phyloP scores from a whole-genome alignment of 1,140 invertebrate species.

The Sarcophaga bullata region DNA sequence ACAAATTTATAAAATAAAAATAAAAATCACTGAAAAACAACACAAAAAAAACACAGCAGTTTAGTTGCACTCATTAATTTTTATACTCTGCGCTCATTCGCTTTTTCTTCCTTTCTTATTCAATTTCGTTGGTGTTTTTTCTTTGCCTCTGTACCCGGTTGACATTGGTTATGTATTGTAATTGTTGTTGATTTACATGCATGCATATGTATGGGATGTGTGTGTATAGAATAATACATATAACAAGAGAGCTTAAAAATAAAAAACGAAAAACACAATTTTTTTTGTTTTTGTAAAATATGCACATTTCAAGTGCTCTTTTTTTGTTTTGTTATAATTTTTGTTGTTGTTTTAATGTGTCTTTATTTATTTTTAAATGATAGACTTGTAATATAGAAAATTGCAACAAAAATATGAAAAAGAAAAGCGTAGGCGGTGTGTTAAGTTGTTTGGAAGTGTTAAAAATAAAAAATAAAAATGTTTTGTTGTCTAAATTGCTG shows the following conservation, averaged over 20 bases:
- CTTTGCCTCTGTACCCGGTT: not conserved
- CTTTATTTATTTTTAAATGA: not conserved
- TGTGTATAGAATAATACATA: not conserved
- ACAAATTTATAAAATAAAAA: not conserved
- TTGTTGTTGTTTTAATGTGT: not conserved
- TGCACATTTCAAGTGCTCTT: constrained; percentile 8
- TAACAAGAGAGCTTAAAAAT: not conserved
- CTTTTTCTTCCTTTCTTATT: not conserved
- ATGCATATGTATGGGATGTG: no score
- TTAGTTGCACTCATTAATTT: not conserved
- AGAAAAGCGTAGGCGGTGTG: not conserved
- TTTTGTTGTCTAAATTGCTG: no score
- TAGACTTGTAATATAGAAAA: not conserved
- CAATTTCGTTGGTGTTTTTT: not conserved
- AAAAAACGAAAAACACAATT: no score
- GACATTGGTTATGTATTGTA: not conserved
- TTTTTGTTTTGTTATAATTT: not conserved
- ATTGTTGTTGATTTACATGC: no score
- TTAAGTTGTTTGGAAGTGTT: not conserved
- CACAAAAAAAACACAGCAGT: no score
- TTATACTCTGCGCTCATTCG: not conserved
- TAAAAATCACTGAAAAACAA: no score
- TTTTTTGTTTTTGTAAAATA: not conserved
- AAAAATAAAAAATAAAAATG: not conserved
- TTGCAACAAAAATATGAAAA: not conserved